Evolutionary conservation across 2,797 vertebrate species (phyloP), one percentile per base, ranked within the genome.

Genomic region (Channallabes apus): DNA sequence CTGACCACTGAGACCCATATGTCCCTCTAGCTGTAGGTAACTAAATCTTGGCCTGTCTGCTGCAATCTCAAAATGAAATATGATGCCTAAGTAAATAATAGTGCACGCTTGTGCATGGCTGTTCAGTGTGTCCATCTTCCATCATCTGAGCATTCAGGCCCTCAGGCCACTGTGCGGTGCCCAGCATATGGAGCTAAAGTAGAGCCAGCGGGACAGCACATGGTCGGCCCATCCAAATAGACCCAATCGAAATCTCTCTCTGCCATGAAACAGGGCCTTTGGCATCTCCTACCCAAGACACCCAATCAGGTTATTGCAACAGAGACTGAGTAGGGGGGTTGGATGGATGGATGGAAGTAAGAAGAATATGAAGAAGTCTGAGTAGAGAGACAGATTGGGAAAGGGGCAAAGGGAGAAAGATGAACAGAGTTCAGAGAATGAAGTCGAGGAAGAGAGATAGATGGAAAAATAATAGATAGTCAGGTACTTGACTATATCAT

Each of bases 121-220:
- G 78, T 32, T 46, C 27, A 67, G 62, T 58, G 77, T 67, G 82
- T 86, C 64, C 69, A 78, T 82, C 29, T 82, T 85, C 56, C 32
- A 71, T 82, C 41, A 61, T 27, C 51, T 67, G 62, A 67, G 72
- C 61, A 68, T 78, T 80, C 35, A 59, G 83, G 61, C 61, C 86
- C 82, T 75, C 71, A 62, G 85, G 81, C 86, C 80, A 62, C 76
- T 82, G 80, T 88, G 90, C 90, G 89, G 90, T 91, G 87, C 84
- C 83, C 82, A 91, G 89, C 93, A 95, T 94, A 94, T 93, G 93
- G 93, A 92, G 85, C 87, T 88, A 87, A 91, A 93, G 80, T 80
- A 87, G 88, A 93, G 92, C 93, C 93, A 94, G 86, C 51, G 73
- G 91, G 91, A 89, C 78, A 85, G 84, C 61, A 94, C 93, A 94